A percentile compares a stretch with the other conserved stretches of the same genome.
Evolutionary conservation across 2,113 vertebrate genomes (phyloP).

Genomic region (Dipodomys stephensi): DNA sequence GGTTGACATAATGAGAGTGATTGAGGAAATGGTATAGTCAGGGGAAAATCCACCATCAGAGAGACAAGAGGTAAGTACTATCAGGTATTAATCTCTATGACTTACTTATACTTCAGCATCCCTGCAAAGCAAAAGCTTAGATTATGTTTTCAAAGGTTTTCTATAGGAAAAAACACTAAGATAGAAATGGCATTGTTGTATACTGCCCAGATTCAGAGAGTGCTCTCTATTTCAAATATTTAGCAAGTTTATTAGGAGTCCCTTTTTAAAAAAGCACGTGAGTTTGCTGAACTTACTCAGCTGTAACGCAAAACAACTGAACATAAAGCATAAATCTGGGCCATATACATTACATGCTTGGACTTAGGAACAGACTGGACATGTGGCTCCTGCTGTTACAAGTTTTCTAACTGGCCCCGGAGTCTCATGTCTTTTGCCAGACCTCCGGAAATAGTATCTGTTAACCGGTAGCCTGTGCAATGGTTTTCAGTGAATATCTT

Average conservation of each 20-base stretch:
- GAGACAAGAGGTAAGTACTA: background rate
- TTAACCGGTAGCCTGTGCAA: no score
- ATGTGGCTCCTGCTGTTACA: background rate
- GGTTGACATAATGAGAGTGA: background rate
- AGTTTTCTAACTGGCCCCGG: background rate
- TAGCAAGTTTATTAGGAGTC: background rate
- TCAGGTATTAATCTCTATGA: background rate
- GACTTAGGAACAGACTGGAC: background rate
- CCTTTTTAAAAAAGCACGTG: no score
- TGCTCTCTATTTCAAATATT: background rate
- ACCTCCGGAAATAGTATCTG: background rate
- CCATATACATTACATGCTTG: background rate
- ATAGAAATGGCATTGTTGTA: background rate
- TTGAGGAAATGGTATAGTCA: background rate
- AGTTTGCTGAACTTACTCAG: background rate
- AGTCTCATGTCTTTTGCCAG: background rate
- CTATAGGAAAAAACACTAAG: background rate
- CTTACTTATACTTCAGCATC: no score
- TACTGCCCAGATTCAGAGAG: background rate
- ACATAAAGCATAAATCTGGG: accelerated
- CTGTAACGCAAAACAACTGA: background rate
- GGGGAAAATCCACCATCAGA: background rate
- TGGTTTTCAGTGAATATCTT: background rate
- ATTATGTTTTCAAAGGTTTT: background rate
- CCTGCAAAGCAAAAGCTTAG: background rate